Evolutionary conservation across 2,113 vertebrate genomes (phyloP), one percentile per base, ranked within the genome.

Genomic region (Triplophysa rosa): DNA sequence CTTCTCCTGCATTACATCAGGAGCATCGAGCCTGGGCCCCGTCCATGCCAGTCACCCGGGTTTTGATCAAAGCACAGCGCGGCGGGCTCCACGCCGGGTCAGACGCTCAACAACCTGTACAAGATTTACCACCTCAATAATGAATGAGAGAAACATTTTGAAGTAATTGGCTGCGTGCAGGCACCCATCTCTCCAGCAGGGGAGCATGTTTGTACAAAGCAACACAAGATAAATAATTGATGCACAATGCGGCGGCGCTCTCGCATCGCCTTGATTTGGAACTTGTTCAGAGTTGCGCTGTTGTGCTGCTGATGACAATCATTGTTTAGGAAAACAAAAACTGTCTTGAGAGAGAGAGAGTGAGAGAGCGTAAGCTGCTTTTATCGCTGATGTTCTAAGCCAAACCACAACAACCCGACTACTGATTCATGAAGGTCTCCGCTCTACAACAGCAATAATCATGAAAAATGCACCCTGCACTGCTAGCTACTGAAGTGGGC

Each of bases 221-320:
- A 94, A 93, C 94, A 92, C 89, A 94, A 93, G 92, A 89, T 96
- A 93, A 97, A 96, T 96, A 96, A 96, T 94, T 93, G 93, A 96
- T 96, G 94, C 90, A 87, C 40, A 16, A 90, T 85, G 87, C 84
- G 89, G 91, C 91, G 90, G 89, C 91, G 88, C 45, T 89, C 80
- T 87, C 85, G 70, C 90, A 90, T 87, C 65, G 83, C 79, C 86
- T 82, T 85, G 82, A 84, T 87, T 83, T 83, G 79, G 79, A 79
- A 83, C 81, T 84, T 77, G 82, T 77, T 82, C 77, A 33, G 42
- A 83, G 81, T 88, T 84, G 67, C 66, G 63, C 77, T 82, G 78
- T 79, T 78, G 73, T 78, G 83, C 74, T 79, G 67, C 67, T 86
- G 83, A 84, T 85, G 85, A 84, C 83, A 88, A 87, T 89, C 86